Evolutionary conservation across 2,888 invertebrate genomes (phyloP), one percentile per base, ranked within the genome.

Genomic region (Leucophora obtusa): DNA sequence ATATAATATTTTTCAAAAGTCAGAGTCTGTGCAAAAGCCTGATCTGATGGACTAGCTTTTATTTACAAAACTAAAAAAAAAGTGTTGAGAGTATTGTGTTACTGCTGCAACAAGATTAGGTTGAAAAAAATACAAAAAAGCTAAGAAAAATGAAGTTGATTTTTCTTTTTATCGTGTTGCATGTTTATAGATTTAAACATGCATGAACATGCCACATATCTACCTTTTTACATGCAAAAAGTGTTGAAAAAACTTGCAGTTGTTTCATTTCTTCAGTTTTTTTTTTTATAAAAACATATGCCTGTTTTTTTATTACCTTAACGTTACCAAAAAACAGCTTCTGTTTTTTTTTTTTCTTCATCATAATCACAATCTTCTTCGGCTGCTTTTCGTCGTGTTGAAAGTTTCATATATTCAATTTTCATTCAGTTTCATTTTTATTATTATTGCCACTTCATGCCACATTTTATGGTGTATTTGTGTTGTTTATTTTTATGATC

Each of bases 81-180:
- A 54, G 51, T 81, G 68, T 72, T 77, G 50, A 77, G 69, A 54
- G 69, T 77, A 70, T 77, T 77, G 70, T 77, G 70, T 81, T 81
- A 74, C 81, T 53, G 72, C 69, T 68, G 24, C 69, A 77, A 65
- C 60, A 76, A 73, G 72, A 73, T 73, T 77, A 69, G 60, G 33
- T 56, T 74, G 54, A 78, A 66, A 17, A 51, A 62, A 68, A 24
- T 5, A 5, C 5, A 24, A 24, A 28, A 28, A 28, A 28, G 28
- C 28, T 28, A 28, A 14, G 17, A 83, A 84, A 85, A 79, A 56
- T 83, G 83, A 84, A 85, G 84, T 85, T 84, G 83, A 84, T 83
- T 38, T 65, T 50, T 72, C 43, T 60, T 70, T 28, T 59, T 70
- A 70, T 65, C 43, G 58, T 66, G 59, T 17, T 77, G 60, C 54